Evolutionary conservation across 2,888 invertebrate species (phyloP), one percentile per base, ranked within the genome.

Genomic region (Tridacna crocea): DNA sequence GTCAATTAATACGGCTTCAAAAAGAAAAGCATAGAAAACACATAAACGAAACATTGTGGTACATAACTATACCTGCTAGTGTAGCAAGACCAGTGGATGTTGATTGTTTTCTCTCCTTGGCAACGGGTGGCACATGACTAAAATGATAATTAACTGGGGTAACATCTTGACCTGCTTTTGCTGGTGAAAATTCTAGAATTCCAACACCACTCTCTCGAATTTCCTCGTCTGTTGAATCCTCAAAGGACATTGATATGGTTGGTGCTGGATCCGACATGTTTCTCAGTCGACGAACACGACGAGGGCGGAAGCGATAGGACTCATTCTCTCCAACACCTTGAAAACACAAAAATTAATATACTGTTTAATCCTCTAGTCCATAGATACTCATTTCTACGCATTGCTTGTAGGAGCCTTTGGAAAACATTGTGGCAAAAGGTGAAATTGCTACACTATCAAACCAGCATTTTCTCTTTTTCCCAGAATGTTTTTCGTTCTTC

Each of bases 151-250:
- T 97, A 87, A 97, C 96, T 0, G 98, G 98, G 0, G 98, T 98
- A 77, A 98, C 97, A 93, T 98, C 98, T 92, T 96, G 96, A 0
- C 98, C 98, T 0, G 97, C 97, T 93, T 97, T 97, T 87, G 97
- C 97, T 0, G 98, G 97, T 36, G 97, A 96, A 94, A 98, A 97
- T 94, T 98, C 98, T 76, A 98, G 91, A 60, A 95, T 95, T 22
- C 95, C 94, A 19, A 89, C 91, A 15, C 95, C 95, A 80, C 94
- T 94, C 77, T 94, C 92, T 4, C 94, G 88, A 46, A 93, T 91
- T 22, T 93, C 93, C 46, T 94, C 94, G 46, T 94, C 93, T 55
- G 93, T 92, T 15, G 93, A 91, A 47, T 89, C 91, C 13, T 90
- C 92, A 79, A 91, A 92, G 17, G 91, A 92, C 83, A 92, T 90